phyloP scores from a whole-genome alignment of 2,888 invertebrate genomes.

The Tanypteryx hageni region DNA sequence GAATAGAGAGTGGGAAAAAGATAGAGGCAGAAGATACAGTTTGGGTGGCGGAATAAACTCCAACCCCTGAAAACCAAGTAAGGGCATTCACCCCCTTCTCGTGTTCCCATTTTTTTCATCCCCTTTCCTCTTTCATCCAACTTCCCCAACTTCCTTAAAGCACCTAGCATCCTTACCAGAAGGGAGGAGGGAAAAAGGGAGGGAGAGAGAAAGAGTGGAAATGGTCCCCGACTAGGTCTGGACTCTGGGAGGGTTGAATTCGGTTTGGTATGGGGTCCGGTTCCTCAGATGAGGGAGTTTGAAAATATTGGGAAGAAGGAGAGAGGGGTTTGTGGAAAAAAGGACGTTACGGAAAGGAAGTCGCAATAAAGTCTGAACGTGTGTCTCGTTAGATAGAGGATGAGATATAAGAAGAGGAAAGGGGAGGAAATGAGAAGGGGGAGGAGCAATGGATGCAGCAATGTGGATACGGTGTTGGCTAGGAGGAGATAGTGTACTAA shows the following conservation, averaged over 20 bases:
- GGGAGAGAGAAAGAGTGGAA: not conserved
- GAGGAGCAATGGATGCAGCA: not conserved
- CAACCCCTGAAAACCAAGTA: not conserved
- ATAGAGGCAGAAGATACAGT: not conserved
- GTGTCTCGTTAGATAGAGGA: constrained; percentile 29
- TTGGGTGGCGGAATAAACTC: not conserved
- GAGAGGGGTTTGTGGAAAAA: not conserved
- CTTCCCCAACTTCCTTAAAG: not conserved
- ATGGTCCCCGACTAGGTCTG: not conserved
- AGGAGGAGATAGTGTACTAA: not conserved
- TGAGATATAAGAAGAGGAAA: not conserved
- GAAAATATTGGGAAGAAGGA: not conserved
- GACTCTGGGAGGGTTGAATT: not conserved
- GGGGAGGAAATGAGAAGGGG: not conserved
- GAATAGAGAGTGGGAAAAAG: not conserved
- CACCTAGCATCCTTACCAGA: constrained; percentile 11
- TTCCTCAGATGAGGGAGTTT: not conserved
- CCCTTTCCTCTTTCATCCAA: not conserved
- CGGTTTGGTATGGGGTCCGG: not conserved
- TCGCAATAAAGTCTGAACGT: constrained; percentile 30
- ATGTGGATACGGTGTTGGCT: not conserved
- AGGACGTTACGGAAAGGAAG: constrained; percentile 25
- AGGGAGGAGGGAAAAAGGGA: not conserved
- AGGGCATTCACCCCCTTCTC: constrained; percentile 5
- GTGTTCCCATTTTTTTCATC: constrained; percentile 5